phyloP scores from a whole-genome alignment of 2,113 vertebrate species.

The Oostethus manadensis region DNA sequence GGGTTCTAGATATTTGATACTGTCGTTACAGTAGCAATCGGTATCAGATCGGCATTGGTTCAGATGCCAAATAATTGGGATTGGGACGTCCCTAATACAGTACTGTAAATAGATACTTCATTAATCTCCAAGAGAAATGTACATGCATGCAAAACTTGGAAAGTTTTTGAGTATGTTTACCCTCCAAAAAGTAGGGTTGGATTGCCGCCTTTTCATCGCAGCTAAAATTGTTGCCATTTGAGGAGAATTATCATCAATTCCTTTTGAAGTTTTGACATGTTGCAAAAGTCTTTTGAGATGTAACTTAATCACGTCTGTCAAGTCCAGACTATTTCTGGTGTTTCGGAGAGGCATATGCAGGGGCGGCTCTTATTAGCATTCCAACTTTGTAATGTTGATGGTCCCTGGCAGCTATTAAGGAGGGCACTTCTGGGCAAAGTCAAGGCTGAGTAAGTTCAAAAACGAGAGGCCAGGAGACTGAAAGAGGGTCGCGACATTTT shows the following conservation, averaged over 20 bases:
- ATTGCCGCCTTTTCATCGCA: background rate
- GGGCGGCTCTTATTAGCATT: slow-evolving; percentile 45
- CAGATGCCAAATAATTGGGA: no score
- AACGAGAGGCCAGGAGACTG: slow-evolving; percentile 30
- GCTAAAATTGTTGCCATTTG: slow-evolving; percentile 9
- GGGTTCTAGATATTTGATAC: no score
- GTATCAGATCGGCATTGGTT: no score
- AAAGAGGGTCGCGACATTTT: slow-evolving; percentile 21
- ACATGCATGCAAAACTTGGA: no score
- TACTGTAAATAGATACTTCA: no score
- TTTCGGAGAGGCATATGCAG: slow-evolving; percentile 4
- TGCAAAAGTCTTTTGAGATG: slow-evolving; percentile 19
- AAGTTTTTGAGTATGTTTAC: no score
- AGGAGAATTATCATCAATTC: slow-evolving; percentile 1
- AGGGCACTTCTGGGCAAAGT: slow-evolving; percentile 38
- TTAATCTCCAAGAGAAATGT: no score
- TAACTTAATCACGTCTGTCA: slow-evolving; percentile 18
- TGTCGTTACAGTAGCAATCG: no score
- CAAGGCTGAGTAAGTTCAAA: slow-evolving; percentile 35
- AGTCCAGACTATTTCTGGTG: slow-evolving; percentile 22
- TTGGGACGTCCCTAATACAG: no score
- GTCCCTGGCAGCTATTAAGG: slow-evolving; percentile 44
- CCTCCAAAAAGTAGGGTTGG: no score
- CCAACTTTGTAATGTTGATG: slow-evolving; percentile 34
- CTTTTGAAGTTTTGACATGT: slow-evolving; percentile 23